These are phyloP conservation scores for Gallinago undulata DNA, from an alignment of 2,113 vertebrate species.

Conservation along the genomic window DNA sequence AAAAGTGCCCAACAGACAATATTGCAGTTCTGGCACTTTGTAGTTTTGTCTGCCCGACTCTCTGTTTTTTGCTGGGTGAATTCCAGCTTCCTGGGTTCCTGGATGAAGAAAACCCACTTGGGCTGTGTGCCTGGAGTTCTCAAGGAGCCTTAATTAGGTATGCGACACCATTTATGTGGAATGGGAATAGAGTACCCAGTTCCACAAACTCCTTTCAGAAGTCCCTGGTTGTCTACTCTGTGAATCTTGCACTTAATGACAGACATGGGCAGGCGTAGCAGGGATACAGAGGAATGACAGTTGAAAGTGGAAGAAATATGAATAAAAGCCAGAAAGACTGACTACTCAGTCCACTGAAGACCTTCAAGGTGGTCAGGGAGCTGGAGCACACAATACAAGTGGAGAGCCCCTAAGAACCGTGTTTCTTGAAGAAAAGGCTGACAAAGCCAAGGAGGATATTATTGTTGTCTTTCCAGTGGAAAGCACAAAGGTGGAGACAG, in stretches of 20 bases:
- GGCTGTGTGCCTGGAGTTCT: background rate
- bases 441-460: background rate
- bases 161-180: background rate
- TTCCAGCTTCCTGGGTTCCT: background rate
- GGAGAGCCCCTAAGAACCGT: background rate
- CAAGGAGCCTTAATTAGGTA: background rate
- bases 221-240: background rate
- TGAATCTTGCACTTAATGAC: background rate
- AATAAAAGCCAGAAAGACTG: background rate
- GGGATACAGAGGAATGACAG: background rate
- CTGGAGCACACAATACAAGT: background rate
- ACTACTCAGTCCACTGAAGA: background rate
- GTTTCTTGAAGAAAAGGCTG: background rate
- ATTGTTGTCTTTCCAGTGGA: background rate
- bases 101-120: background rate
- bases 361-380: background rate
- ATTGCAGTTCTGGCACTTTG: background rate
- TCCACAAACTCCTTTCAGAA: background rate
- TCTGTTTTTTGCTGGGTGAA: background rate
- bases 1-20: background rate
- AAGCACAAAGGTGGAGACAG: background rate
- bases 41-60: background rate
- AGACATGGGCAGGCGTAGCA: background rate
- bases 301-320: background rate
- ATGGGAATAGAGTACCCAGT: background rate